Conservation (phyloP, 2,797 vertebrate genomes). For the Pterois miles region DNA sequence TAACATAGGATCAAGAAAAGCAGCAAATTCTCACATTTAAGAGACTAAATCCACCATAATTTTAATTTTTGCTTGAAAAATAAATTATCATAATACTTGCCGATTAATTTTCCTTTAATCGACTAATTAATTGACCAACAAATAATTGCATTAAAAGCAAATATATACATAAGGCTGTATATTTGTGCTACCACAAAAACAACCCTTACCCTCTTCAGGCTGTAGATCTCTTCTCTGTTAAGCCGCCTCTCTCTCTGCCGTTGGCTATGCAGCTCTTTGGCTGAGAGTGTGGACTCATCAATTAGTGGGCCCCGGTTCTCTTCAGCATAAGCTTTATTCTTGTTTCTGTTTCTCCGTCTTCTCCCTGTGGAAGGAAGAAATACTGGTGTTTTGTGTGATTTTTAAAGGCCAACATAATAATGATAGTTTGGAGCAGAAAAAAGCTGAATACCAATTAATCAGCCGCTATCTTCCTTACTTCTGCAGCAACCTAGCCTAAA, state of each 20-base stretch:
- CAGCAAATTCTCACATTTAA: no score
- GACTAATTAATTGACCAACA: neutral
- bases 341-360: slow-evolving; percentile 73
- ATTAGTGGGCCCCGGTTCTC: slow-evolving; percentile 82
- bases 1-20: neutral
- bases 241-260: slow-evolving; percentile 86
- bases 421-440: no score
- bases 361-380: slow-evolving; percentile 70
- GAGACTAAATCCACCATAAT: no score
- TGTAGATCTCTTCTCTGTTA: slow-evolving; percentile 85
- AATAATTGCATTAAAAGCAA: neutral
- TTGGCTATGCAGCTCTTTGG: slow-evolving; percentile 84
- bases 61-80: neutral
- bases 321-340: slow-evolving; percentile 79
- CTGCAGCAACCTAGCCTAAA: no score
- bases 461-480: no score
- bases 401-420: no score
- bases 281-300: slow-evolving; percentile 85
- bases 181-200: neutral
- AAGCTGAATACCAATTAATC: no score
- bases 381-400: no score
- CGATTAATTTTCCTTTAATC: neutral
- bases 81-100: neutral
- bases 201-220: slow-evolving; percentile 86
- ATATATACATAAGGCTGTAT: neutral